Base-by-base conservation (phyloP, 1,140 invertebrate genomes). In the Atopsyche davidsoni region DNA sequence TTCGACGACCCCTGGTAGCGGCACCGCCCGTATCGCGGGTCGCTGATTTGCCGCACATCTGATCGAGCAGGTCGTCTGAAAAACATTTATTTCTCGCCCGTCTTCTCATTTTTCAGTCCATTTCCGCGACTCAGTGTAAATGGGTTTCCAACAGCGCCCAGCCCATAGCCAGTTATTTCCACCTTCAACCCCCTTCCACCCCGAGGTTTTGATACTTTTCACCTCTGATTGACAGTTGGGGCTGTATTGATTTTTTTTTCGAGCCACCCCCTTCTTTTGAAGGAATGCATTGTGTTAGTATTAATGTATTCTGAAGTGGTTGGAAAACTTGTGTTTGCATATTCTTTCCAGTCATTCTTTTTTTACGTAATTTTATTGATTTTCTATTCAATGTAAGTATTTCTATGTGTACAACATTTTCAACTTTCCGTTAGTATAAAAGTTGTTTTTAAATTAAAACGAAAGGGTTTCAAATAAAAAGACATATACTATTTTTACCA, bases 51-150 rank as follows among this genome's bases (percentile, higher is more conserved):
- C 42, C 21, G 7, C 42, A 13, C 14, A 16, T 28, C 45, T 57
- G 54, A 57, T 57, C 51, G 54, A 45, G 22, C 11, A 18, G 38
- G 24, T 57, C 54, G 46, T 57, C 54, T 57, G 54, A 52, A 52
- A 52, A 51, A 42, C 54, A 57, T 57, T 57, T 57, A 44, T 52
- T 48, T 23, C 4, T 13, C 23, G 22, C 45, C 41, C 25, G 40
- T 48, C 40, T 43, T 44, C 34, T 31, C 42, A 35, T 50, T 51
- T 35, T 34, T 32, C 39, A 13, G 18, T 17, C 46, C 24, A 42
- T 41, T 42, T 51, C 43, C 49, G 40, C 22, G 23, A 11, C 41
- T 11, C 21, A 38, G 21, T 39, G 23, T 24, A 45, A 51, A 51
- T 38, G 41, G 34, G 28, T 21, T 10, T 24, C 28, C 48, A n/a